Evolutionary conservation across 1,140 invertebrate genomes (phyloP).

Genomic region (Goniozus legneri): DNA sequence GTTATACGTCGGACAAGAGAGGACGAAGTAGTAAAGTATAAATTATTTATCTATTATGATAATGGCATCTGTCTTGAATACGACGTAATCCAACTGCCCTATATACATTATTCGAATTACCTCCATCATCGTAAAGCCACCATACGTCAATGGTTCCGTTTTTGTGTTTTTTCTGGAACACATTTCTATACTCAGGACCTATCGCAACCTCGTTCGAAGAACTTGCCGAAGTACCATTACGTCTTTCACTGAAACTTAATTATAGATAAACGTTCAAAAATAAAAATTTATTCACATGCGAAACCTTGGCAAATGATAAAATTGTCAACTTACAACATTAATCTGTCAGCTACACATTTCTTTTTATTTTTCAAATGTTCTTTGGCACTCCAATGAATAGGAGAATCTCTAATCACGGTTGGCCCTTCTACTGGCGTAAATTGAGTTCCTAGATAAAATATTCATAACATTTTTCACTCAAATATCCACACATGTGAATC

Average conservation of each 20-base stretch:
- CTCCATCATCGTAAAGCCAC: conserved; percentile 97
- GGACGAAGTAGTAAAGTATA: no score
- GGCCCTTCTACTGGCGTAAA: conserved; percentile 25
- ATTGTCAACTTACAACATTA: conserved; percentile 37
- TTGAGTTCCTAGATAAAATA: conserved; percentile 31
- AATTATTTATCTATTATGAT: no score
- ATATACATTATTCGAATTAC: conserved; percentile 45
- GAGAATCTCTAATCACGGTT: conserved; percentile 35
- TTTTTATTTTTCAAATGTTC: conserved; percentile 46
- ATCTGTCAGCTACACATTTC: conserved; percentile 39
- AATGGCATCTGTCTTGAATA: no score
- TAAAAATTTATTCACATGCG: background rate
- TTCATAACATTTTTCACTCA: background rate
- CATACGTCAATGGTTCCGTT: conserved; percentile 88
- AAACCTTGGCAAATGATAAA: background rate
- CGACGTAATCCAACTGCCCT: background rate
- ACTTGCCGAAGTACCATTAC: conserved; percentile 25
- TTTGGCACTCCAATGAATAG: conserved; percentile 36
- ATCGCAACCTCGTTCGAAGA: conserved; percentile 15
- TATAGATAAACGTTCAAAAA: background rate
- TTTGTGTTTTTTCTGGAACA: conserved; percentile 65
- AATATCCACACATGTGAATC: background rate
- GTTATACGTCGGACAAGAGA: no score
- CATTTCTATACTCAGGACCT: conserved; percentile 56
- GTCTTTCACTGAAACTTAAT: conserved; percentile 26